Evolutionary conservation across 2,797 vertebrate species (phyloP), one percentile per base, ranked within the genome.

Genomic region (Eutrigla gurnardus): DNA sequence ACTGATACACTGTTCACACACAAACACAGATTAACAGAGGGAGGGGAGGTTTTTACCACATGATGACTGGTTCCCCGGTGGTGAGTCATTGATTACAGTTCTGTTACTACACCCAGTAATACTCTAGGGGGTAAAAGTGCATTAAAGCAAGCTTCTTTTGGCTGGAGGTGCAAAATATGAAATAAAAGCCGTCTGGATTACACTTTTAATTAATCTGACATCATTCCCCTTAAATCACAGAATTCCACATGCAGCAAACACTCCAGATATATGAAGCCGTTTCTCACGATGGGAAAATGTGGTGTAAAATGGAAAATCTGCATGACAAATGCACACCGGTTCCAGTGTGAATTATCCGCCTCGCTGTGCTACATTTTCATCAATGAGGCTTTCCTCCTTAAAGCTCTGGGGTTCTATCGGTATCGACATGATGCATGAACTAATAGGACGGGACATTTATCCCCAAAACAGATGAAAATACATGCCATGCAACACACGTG

Each of bases 51-150:
- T 10, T 82, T 83, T 69, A 64, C 40, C 43, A 36, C 47, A 0
- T 47, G 35, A 54, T 42, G 25, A 63, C 62, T 82, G 53, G 64
- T 66, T 58, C 64, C 4, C 60, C 45, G 5, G 9, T 4, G 9
- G 33, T 0, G 35, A 53, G 77, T 82, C 80, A 70, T 80, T 58
- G 50, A 81, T 65, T 59, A 9, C 32, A 33, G 40, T 66, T 75
- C 32, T 54, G 60, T 80, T 61, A 14, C 50, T 57, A 12, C 45
- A 46, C 35, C 18, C 6, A 0, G 11, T 40, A 25, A 4, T 5
- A 7, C 10, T 63, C 5, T 17, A 36, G 59, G 43, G 54, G n/a
- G 18, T 55, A 39, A 61, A 54, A 58, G 49, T 18, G 18, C 18
- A 25, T 43, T 9, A 2, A 12, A 46, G 36, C 37, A 25, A 46